phyloP scores from a whole-genome alignment of 2,797 vertebrate species.

The Perodicticus potto region DNA sequence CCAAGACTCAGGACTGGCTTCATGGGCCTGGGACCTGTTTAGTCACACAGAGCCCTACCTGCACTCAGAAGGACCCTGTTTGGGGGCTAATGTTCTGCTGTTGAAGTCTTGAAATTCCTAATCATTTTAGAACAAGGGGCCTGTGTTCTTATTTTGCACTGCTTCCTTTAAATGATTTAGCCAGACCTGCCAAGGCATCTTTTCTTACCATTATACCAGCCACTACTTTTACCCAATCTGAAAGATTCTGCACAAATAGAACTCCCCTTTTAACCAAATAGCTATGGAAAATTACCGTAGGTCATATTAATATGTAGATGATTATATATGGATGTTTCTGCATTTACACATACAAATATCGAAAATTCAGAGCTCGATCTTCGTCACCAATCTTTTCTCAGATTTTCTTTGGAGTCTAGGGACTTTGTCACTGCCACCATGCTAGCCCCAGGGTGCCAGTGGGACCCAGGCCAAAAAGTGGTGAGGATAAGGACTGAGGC shows the following conservation, averaged over 20 bases:
- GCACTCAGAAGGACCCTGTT: neutral
- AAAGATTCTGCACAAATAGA: constrained; percentile 19
- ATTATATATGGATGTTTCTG: constrained; percentile 23
- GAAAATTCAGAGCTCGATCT: constrained; percentile 29
- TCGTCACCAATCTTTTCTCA: neutral
- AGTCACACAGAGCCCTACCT: neutral
- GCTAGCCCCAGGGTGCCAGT: neutral
- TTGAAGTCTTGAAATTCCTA: neutral
- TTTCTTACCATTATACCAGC: neutral
- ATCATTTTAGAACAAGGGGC: neutral
- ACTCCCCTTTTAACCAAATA: neutral
- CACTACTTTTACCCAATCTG: constrained; percentile 22
- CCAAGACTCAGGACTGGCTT: neutral
- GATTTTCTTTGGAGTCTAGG: neutral
- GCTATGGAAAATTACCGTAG: neutral
- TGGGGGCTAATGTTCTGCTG: neutral
- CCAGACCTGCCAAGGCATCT: neutral
- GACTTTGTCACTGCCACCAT: neutral
- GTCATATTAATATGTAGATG: neutral
- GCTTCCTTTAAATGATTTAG: neutral
- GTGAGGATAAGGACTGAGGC: constrained; percentile 2
- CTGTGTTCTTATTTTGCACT: neutral
- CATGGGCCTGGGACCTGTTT: neutral
- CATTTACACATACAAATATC: neutral
- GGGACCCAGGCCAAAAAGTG: constrained; percentile 42